These are phyloP conservation scores for Malurus alboscapulatus DNA, from an alignment of 2,113 vertebrate species.

Conservation along the genomic window DNA sequence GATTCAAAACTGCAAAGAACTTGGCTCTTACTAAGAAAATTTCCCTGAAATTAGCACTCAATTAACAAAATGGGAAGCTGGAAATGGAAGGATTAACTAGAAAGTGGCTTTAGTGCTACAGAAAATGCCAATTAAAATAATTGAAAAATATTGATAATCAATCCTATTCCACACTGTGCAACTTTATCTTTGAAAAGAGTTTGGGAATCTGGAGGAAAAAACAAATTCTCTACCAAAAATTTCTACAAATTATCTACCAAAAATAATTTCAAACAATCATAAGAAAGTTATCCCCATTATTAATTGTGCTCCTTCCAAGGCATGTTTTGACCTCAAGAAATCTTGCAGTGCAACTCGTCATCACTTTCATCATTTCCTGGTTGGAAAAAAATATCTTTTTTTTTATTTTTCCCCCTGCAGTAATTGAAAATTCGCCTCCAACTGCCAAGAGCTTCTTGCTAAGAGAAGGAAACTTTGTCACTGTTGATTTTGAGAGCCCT, in stretches of 20 bases:
- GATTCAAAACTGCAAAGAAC: neutral
- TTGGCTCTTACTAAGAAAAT: neutral
- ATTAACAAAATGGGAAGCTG: neutral
- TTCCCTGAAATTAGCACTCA: neutral
- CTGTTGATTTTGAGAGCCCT: neutral
- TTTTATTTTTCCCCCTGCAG: neutral
- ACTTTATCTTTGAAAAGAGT: neutral
- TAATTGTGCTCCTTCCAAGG: neutral
- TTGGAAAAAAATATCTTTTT: rapidly evolving
- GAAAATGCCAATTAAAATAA: neutral
- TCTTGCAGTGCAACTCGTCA: neutral
- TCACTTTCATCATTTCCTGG: neutral
- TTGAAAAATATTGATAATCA: neutral
- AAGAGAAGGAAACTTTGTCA: neutral
- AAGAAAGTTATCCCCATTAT: neutral
- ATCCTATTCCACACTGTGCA: neutral
- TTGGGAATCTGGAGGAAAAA: neutral
- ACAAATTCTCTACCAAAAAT: neutral
- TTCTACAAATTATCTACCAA: neutral
- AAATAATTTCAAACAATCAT: neutral
- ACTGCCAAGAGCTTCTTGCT: neutral
- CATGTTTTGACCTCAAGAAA: neutral
- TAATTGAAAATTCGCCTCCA: neutral
- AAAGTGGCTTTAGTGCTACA: neutral
- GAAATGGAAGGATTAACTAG: neutral